phyloP scores from a whole-genome alignment of 1,140 invertebrate species.

The Acyrthosiphon pisum region DNA sequence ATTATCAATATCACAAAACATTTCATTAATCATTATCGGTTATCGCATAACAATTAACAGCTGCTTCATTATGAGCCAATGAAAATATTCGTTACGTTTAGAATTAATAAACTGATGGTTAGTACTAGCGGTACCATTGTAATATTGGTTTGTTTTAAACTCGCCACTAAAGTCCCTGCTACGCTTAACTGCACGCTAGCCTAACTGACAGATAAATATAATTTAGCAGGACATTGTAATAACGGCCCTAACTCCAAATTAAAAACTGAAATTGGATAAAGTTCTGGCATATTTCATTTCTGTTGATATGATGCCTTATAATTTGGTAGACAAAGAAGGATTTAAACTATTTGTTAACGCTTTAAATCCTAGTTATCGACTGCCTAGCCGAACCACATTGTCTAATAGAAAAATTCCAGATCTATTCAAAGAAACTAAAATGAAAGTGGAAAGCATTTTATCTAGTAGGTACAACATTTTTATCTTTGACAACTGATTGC shows the following conservation, averaged over 20 bases:
- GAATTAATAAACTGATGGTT: no score
- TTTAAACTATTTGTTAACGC: slow-evolving; percentile 59
- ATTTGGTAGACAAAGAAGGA: slow-evolving; percentile 59
- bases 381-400: slow-evolving; percentile 59
- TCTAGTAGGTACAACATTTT: neutral
- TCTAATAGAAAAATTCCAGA: slow-evolving; percentile 59
- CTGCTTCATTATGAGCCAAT: no score
- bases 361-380: slow-evolving; percentile 59
- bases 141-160: no score
- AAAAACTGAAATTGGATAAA: slow-evolving; percentile 49
- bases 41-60: no score
- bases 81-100: no score
- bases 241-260: slow-evolving; percentile 39
- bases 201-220: no score
- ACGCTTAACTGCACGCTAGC: no score
- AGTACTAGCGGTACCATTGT: no score
- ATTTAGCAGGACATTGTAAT: no score
- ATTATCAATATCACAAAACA: no score
- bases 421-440: slow-evolving; percentile 58
- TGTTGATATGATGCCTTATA: slow-evolving; percentile 59
- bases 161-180: no score
- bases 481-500: slow-evolving; percentile 17
- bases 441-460: slow-evolving; percentile 44
- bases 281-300: slow-evolving; percentile 59
- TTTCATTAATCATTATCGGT: no score